A percentile compares a stretch with the other conserved stretches of the same genome.
Conservation (phyloP, 2,888 invertebrate genomes). For the Callosobruchus maculatus region DNA sequence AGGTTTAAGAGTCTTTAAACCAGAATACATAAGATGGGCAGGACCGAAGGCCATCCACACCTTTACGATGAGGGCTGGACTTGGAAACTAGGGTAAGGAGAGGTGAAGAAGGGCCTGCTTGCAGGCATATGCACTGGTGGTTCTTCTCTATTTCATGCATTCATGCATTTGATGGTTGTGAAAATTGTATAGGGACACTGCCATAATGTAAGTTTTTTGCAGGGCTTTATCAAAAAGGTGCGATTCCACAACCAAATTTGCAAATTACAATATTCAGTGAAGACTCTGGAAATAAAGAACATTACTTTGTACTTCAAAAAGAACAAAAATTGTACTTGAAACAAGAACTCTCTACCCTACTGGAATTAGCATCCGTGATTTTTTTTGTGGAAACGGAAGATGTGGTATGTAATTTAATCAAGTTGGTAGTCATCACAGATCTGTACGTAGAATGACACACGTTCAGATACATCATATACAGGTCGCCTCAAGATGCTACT, state of each 20-base stretch:
- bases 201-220: no score
- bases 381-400: slow-evolving; percentile 16
- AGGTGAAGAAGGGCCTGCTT: no score
- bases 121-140: no score
- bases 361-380: slow-evolving; percentile 13
- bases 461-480: slow-evolving; percentile 19
- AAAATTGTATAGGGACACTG: no score
- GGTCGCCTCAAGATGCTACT: slow-evolving; percentile 37
- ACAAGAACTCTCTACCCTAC: slow-evolving; percentile 25
- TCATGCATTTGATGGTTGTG: no score
- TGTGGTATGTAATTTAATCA: slow-evolving; percentile 16
- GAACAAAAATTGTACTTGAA: slow-evolving; percentile 30
- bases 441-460: slow-evolving; percentile 13
- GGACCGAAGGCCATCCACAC: no score
- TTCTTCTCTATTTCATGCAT: no score
- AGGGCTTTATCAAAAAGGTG: slow-evolving; percentile 24
- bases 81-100: no score
- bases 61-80: no score
- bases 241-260: slow-evolving; percentile 23
- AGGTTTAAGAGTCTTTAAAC: no score
- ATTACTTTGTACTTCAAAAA: slow-evolving; percentile 21
- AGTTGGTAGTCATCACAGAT: slow-evolving; percentile 21
- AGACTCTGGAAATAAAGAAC: slow-evolving; percentile 1
- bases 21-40: no score
- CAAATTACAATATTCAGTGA: slow-evolving; percentile 20